Percentiles rank a stretch among this genome's conserved stretches.
phyloP scores from a whole-genome alignment of 2,113 vertebrate species.

The Hippocampus zosterae region DNA sequence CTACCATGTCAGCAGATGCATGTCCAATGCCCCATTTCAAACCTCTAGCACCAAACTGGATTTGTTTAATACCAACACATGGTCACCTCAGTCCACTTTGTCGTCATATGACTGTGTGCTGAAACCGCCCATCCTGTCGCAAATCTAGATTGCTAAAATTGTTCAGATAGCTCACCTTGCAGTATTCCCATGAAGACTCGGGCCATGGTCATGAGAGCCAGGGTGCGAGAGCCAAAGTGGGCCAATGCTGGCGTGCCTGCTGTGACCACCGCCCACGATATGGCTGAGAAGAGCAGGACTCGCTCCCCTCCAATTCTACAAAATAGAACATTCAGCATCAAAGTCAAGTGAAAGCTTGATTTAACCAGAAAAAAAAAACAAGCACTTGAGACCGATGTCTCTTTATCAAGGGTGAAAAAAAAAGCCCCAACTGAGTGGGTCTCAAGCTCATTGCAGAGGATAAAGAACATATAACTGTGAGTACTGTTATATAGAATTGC shows the following conservation, averaged over 20 bases:
- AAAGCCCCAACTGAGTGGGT: no score
- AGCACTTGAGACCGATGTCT: no score
- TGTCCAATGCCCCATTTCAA: no score
- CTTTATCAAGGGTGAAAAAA: no score
- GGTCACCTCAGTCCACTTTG: neutral
- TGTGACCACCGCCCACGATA: constrained; percentile 77
- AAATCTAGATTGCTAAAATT: neutral
- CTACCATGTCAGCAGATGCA: no score
- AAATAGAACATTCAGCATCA: neutral
- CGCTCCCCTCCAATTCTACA: constrained; percentile 84
- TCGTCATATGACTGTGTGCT: neutral
- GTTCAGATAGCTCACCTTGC: constrained; percentile 75
- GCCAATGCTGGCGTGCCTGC: constrained; percentile 74
- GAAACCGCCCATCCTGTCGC: no score
- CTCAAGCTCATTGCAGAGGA: no score
- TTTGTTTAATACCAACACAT: neutral
- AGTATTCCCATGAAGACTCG: constrained; percentile 83
- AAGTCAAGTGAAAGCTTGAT: neutral
- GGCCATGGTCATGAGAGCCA: constrained; percentile 73
- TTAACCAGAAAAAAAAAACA: no score
- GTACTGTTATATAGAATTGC: no score
- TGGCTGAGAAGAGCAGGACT: constrained; percentile 79
- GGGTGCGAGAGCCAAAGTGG: constrained; percentile 63
- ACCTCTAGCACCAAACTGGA: no score
- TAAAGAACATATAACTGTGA: no score